These are phyloP conservation scores for Palythoa caribaeorum DNA, from an alignment of 92 coral and sea anemone genomes.

Conservation along the genomic window DNA sequence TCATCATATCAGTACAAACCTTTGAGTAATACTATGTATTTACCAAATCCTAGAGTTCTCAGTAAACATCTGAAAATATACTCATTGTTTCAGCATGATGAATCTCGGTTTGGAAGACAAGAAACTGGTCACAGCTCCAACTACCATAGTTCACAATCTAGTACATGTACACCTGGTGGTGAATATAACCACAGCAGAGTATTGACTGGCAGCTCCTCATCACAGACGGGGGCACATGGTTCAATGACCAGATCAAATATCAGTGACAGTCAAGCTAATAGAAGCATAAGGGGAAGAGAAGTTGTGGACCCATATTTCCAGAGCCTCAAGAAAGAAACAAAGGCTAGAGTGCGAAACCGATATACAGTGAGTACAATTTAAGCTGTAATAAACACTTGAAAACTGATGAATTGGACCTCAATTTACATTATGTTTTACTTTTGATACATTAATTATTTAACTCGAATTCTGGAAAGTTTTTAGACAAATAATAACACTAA, in stretches of 20 bases:
- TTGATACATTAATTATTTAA: no score
- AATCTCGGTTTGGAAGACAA: not conserved
- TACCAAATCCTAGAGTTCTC: no score
- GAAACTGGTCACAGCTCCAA: not conserved
- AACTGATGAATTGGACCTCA: no score
- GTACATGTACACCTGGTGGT: not conserved
- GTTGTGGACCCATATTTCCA: slow-evolving; percentile 32
- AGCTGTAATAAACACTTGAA: not conserved
- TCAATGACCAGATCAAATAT: not conserved
- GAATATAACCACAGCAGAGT: not conserved
- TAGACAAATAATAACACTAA: no score
- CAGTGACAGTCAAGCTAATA: not conserved
- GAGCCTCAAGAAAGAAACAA: slow-evolving; percentile 31
- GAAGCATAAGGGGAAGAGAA: slow-evolving; percentile 30
- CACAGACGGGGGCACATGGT: not conserved
- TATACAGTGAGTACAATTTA: not conserved
- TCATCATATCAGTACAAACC: no score
- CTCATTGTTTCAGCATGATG: not conserved
- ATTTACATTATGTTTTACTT: no score
- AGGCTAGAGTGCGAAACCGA: slow-evolving; percentile 32
- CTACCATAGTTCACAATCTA: not conserved
- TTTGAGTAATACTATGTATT: no score
- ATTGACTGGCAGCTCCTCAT: not conserved
- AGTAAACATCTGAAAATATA: not conserved
- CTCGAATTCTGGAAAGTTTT: no score